Evolutionary conservation across 2,113 vertebrate genomes (phyloP).

Genomic region (Trematocara macrostoma): DNA sequence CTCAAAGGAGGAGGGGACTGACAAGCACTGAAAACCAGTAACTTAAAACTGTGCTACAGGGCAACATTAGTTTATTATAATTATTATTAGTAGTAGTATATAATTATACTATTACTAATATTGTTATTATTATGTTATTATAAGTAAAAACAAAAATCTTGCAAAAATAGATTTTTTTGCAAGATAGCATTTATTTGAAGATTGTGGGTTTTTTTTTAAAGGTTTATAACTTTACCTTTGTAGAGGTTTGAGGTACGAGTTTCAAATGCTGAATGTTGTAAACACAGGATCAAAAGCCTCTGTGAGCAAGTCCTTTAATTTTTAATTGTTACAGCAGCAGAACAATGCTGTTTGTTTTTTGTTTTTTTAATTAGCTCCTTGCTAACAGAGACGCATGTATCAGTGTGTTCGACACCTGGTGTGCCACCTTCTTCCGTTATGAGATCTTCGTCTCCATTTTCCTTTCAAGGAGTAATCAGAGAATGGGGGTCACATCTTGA

Average conservation of each 20-base stretch:
- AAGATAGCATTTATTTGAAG: background rate
- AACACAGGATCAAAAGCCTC: background rate
- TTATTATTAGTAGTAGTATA: accelerated
- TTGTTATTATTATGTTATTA: background rate
- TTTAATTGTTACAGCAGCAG: background rate
- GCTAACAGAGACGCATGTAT: slow-evolving; percentile 3
- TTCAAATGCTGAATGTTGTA: background rate
- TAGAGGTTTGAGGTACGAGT: background rate
- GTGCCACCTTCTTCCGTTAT: background rate
- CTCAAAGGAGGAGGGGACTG: background rate
- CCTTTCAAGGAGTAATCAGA: slow-evolving; percentile 35
- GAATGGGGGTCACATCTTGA: slow-evolving; percentile 7
- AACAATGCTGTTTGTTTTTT: background rate
- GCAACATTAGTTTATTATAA: background rate
- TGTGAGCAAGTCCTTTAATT: background rate
- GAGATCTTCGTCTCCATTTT: background rate
- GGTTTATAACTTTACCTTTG: background rate
- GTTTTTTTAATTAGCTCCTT: background rate
- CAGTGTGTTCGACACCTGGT: background rate
- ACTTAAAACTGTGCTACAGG: background rate
- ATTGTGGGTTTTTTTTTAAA: accelerated
- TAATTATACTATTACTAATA: background rate
- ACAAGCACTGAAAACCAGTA: background rate
- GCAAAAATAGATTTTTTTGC: background rate
- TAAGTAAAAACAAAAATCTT: background rate